phyloP scores from a whole-genome alignment of 2,113 vertebrate genomes.

The Psilopsiagon aurifrons region DNA sequence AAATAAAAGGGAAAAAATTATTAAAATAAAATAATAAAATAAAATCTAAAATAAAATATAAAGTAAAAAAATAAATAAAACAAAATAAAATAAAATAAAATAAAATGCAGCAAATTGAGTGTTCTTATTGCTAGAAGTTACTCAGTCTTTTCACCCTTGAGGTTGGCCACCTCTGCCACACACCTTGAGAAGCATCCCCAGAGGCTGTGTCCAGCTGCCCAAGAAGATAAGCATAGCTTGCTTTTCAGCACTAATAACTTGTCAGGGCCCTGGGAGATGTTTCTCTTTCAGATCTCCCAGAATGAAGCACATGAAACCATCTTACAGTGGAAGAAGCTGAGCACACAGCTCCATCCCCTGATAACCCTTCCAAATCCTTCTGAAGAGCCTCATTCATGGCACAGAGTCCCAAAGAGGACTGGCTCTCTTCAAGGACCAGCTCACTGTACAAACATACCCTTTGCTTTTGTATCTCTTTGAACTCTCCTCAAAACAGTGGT shows the following conservation, averaged over 20 bases:
- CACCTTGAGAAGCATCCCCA: background rate
- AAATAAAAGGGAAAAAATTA: background rate
- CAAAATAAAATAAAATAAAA: background rate
- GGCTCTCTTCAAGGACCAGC: background rate
- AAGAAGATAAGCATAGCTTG: background rate
- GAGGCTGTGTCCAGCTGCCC: background rate
- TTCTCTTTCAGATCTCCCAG: background rate
- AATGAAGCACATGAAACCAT: background rate
- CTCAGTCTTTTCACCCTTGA: background rate
- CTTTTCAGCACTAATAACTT: background rate
- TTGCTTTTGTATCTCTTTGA: constrained; percentile 31
- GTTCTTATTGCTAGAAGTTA: background rate
- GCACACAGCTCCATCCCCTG: background rate
- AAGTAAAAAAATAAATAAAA: background rate
- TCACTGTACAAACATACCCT: constrained; percentile 11
- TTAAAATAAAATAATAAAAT: background rate
- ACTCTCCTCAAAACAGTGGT: background rate
- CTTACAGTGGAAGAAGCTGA: background rate
- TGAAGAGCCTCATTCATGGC: background rate
- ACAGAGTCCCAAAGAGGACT: background rate
- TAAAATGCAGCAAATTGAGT: background rate
- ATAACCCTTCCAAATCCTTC: background rate
- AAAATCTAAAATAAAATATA: background rate
- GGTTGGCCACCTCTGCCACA: background rate
- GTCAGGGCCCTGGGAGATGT: background rate